Percentiles rank a stretch among this genome's conserved stretches.
phyloP scores from a whole-genome alignment of 2,113 vertebrate genomes.

The Casuarius casuarius region DNA sequence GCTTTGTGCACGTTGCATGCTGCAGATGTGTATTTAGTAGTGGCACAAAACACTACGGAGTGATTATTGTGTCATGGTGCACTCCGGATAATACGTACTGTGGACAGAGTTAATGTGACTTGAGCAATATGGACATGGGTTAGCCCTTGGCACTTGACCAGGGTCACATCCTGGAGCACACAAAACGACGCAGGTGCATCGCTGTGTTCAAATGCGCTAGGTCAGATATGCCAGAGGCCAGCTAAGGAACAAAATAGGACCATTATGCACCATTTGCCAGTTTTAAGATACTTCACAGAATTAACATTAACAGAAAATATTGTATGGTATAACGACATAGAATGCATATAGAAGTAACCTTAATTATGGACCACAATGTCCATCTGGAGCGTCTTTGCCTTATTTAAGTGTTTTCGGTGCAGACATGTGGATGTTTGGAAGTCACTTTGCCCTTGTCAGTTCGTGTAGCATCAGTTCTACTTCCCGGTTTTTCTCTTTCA shows the following conservation, averaged over 20 bases:
- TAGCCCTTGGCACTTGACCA: not conserved
- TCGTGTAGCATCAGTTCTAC: not conserved
- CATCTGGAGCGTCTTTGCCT: not conserved
- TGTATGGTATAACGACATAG: not conserved
- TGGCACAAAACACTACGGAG: not conserved
- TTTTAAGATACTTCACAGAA: not conserved
- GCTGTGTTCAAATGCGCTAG: not conserved
- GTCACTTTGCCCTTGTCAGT: not conserved
- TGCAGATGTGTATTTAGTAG: not conserved
- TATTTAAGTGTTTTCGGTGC: not conserved
- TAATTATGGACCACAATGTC: not conserved
- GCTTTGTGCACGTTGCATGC: not conserved
- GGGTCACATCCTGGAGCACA: not conserved
- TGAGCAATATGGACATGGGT: not conserved
- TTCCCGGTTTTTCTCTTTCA: not conserved
- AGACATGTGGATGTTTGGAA: not conserved
- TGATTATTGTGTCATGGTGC: not conserved
- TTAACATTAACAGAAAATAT: not conserved
- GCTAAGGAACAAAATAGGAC: not conserved
- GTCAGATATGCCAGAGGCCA: not conserved
- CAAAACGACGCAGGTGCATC: not conserved
- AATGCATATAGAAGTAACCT: not conserved
- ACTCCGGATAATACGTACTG: not conserved
- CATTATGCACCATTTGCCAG: not conserved
- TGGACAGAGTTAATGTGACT: not conserved